Evolutionary conservation across 1,140 invertebrate species (phyloP), one percentile per base, ranked within the genome.

Genomic region (Macrocentrus cingulum): DNA sequence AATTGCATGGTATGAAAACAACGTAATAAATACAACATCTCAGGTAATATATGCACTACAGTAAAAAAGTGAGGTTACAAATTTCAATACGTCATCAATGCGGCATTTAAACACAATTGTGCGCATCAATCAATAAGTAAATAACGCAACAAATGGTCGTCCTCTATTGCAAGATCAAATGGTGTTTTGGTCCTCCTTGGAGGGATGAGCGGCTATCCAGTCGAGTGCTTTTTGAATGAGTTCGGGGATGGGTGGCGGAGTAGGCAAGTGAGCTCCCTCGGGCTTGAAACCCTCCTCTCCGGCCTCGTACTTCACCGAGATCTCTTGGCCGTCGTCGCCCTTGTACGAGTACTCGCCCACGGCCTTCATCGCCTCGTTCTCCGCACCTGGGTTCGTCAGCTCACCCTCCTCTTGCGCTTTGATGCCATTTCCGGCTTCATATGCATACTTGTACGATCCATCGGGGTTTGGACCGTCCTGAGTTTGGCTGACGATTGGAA

Each of bases 281-380:
- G 88, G 85, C 55, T 85, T 85, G 82, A 89, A 91, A 5, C 89
- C 89, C 39, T 88, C 87, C 72, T 90, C 88, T 70, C 90, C 87
- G 34, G 89, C 88, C 18, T 83, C 73, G 69, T 87, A 91, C 29
- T 77, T 84, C 13, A 89, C 75, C 1, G 81, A 80, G 53, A 86
- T 83, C 15, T 81, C 79, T 23, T 82, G 80, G 11, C 88, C 88
- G 67, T 90, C 87, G 15, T 82, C 80, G 3, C 81, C 83, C 1
- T 83, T 76, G 73, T 86, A 91, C 53, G 81, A 83, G 78, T 85
- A 88, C 7, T 81, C 81, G 15, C 89, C 89, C 57, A 82, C 81
- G 1, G 86, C 85, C 0, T 73, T 72, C 1, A 86, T 72, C 1
- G 81, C 80, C 68, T 85, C 83, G 53, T 50, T 86, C 76, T 49